Evolutionary conservation across 2,888 invertebrate genomes (phyloP), one percentile per base, ranked within the genome.

Genomic region (Operophtera brumata): DNA sequence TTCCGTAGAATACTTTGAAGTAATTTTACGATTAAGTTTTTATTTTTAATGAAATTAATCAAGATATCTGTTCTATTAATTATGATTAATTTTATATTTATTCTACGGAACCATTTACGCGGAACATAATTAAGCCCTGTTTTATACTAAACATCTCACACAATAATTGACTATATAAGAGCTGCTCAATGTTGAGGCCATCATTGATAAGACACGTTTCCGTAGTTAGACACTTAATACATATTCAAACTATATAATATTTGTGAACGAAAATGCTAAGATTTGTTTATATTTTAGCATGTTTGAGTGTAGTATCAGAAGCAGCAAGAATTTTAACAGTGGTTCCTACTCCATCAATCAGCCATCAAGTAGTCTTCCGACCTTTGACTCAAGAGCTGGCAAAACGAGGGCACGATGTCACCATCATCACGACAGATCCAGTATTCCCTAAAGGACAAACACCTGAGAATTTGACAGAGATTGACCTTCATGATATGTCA

Each of bases 281-380:
- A 14, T 11, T 28, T 14, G 10, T 14, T 6, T 14, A 9, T 11
- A 14, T 12, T 50, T 14, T 30, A 6, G 11, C 30, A n/a, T 42
- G 42, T 36, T 41, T 46, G 9, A 32, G 41, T 47, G 1, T 41
- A 30, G n/a, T 53, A 5, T n/a, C 39, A 12, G 62, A 72, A 25
- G 54, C 67, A 0, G 70, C 68, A 1, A 69, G 56, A 54, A 73
- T 74, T 10, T 42, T 75, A 7, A 69, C 54, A 7, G 61, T 87
- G 0, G 72, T 83, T 37, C 78, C 90, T 0, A 65, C 70, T 2
- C 80, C 90, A 0, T 84, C 87, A 0, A 75, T 86, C 30, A 91
- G 90, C 47, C 91, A 91, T 57, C 90, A 90, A 68, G 69, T 86
- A 0, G 80, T 84, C 0, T 89, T 78, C 50, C 71, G 82, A 11